A percentile compares a stretch with the other conserved stretches of the same genome.
These are phyloP conservation scores for Dryas iulia DNA, from an alignment of 1,140 invertebrate species.

Conservation along the genomic window DNA sequence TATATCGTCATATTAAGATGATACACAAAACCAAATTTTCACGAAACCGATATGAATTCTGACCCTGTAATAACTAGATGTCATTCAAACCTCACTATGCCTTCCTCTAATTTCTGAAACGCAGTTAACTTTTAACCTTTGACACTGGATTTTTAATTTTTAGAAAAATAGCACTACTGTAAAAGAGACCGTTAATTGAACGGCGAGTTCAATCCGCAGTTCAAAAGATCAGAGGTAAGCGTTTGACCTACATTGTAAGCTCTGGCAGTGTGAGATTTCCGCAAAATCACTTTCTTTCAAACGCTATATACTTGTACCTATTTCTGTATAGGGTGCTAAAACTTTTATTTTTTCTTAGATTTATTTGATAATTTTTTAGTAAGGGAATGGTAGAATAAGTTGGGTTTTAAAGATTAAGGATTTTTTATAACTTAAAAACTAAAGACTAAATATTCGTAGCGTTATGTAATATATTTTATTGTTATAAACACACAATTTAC, in stretches of 20 bases:
- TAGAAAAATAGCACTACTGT: neutral
- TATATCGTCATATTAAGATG: neutral
- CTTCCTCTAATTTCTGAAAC: neutral
- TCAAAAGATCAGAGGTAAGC: conserved; percentile 13
- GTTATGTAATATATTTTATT: too few species aligned
- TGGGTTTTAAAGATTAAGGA: too few species aligned
- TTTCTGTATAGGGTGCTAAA: neutral
- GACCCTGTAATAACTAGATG: too few species aligned
- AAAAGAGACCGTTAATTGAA: conserved; percentile 11
- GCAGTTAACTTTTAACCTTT: neutral
- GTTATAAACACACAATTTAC: too few species aligned
- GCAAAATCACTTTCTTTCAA: neutral
- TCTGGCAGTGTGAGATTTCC: neutral
- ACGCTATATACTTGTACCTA: too few species aligned
- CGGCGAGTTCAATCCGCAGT: conserved; percentile 12
- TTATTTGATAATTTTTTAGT: too few species aligned
- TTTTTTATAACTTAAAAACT: too few species aligned
- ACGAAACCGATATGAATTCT: too few species aligned
- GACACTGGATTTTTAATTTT: neutral
- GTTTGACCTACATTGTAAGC: conserved; percentile 17
- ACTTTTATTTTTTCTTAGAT: neutral
- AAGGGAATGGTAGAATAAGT: too few species aligned
- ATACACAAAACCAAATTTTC: too few species aligned
- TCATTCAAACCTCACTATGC: neutral
- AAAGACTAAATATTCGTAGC: too few species aligned